Evolutionary conservation across 2,888 invertebrate species (phyloP).

Genomic region (Patella caerulea): DNA sequence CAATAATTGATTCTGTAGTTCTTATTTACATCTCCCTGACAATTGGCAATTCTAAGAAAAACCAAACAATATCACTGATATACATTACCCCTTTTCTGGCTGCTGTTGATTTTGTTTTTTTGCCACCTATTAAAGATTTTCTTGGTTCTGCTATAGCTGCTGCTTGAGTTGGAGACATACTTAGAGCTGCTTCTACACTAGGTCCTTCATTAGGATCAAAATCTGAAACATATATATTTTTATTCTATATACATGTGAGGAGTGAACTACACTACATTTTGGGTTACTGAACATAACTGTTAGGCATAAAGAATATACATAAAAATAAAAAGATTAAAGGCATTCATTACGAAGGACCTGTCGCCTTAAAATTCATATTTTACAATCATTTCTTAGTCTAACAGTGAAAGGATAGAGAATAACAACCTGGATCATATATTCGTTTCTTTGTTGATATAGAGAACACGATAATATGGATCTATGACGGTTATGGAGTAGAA

Average conservation of each 20-base stretch:
- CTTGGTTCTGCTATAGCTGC: conserved; percentile 70
- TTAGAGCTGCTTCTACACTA: conserved; percentile 73
- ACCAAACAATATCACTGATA: neutral
- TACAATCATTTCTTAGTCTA: too few species aligned
- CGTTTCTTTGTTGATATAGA: too few species aligned
- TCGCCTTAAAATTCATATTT: too few species aligned
- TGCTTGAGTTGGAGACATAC: conserved; percentile 69
- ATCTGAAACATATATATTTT: neutral
- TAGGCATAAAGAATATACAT: neutral
- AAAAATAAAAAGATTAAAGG: neutral
- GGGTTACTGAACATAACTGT: too few species aligned
- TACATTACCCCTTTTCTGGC: conserved; percentile 79
- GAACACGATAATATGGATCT: too few species aligned
- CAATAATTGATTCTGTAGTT: too few species aligned
- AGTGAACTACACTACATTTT: too few species aligned
- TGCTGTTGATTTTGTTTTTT: conserved; percentile 76
- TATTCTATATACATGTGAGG: too few species aligned
- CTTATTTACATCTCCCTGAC: neutral
- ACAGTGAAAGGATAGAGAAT: too few species aligned
- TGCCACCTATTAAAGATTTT: conserved; percentile 81
- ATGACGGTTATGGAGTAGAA: too few species aligned
- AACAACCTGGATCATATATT: too few species aligned
- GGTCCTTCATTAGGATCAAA: conserved; percentile 69
- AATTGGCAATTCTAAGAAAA: neutral
- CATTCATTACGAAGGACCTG: neutral